Evolutionary conservation across 2,113 vertebrate species (phyloP).

Genomic region (Oplegnathus fasciatus): DNA sequence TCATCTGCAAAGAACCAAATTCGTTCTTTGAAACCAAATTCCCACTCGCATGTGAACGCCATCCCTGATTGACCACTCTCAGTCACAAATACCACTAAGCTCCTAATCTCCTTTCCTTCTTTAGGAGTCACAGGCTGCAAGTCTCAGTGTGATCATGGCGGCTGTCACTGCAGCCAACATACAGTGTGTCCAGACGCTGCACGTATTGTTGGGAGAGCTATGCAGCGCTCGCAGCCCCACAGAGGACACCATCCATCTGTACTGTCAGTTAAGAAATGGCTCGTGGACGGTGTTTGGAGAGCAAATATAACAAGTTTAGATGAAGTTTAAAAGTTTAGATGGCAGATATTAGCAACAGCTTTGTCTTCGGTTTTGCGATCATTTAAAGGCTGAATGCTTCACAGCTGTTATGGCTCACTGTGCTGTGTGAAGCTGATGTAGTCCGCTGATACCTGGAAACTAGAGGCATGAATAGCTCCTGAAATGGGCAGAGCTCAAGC

Average conservation of each 20-base stretch:
- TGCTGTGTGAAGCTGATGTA: not conserved
- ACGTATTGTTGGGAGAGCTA: not conserved
- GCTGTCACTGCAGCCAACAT: not conserved
- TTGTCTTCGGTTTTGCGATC: not conserved
- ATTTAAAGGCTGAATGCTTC: not conserved
- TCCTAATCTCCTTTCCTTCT: constrained; percentile 77
- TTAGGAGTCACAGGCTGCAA: constrained; percentile 53
- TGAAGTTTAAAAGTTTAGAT: not conserved
- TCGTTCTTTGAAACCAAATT: not conserved
- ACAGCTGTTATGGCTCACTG: not conserved
- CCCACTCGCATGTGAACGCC: not conserved
- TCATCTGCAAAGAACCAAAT: not conserved
- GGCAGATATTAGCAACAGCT: not conserved
- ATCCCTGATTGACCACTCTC: not conserved
- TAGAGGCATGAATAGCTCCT: not conserved
- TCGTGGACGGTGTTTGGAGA: too few relatives aligned
- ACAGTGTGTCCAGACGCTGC: not conserved
- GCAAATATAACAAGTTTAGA: not conserved
- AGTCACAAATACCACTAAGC: constrained; percentile 67
- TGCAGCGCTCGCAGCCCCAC: not conserved
- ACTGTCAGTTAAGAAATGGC: not conserved
- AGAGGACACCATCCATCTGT: not conserved
- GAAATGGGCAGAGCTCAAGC: not conserved
- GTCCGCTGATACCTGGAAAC: not conserved
- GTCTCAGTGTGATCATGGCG: constrained; percentile 28